phyloP scores from a whole-genome alignment of 2,888 invertebrate genomes.

The Acrobasis suavella region DNA sequence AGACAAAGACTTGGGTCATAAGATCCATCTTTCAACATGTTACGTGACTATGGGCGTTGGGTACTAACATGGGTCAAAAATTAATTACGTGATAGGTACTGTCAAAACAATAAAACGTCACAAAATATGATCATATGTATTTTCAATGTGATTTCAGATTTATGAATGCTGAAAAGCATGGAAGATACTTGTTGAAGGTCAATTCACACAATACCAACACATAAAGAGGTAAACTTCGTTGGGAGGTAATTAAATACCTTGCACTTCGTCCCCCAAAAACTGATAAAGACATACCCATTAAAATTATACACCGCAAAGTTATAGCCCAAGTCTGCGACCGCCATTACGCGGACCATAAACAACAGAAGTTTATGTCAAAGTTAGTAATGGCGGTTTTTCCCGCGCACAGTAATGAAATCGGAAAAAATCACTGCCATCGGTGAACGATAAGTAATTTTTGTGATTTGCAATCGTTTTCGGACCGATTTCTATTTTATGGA shows the following conservation, averaged over 20 bases:
- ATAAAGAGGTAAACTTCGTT: no score
- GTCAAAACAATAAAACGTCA: no score
- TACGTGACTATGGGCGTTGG: no score
- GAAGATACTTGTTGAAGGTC: no score
- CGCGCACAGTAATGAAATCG: constrained; percentile 13
- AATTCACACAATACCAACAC: no score
- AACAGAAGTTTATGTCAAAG: constrained; percentile 17
- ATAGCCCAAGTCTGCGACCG: constrained; percentile 15
- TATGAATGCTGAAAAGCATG: no score
- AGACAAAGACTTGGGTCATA: no score
- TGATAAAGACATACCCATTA: constrained; percentile 16
- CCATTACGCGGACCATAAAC: constrained; percentile 15
- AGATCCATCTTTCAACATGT: no score
- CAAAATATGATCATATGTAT: no score
- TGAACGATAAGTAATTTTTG: neutral
- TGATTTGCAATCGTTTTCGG: neutral
- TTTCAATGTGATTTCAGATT: no score
- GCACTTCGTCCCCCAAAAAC: neutral
- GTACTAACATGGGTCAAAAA: no score
- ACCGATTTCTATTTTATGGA: neutral
- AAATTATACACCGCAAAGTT: constrained; percentile 15
- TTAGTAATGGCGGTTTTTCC: constrained; percentile 13
- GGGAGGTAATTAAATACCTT: neutral
- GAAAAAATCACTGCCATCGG: constrained; percentile 6
- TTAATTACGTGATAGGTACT: no score